Conservation (phyloP, 2,888 invertebrate species). For the Dioctria linearis region DNA sequence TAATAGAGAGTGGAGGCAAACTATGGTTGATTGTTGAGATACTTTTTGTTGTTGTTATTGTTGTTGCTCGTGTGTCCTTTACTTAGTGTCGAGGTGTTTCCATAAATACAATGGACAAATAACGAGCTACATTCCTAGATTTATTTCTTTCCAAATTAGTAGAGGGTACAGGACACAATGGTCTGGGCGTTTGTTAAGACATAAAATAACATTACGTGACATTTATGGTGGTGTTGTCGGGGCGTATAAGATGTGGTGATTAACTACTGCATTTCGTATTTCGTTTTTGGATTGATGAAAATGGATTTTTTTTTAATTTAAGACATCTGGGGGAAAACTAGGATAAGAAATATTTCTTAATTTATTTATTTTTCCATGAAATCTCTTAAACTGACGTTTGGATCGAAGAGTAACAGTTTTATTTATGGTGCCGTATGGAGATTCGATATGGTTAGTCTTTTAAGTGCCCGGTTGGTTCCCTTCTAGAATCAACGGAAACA, state of each 20-base stretch:
- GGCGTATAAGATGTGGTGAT: neutral
- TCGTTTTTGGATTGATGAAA: too few relatives aligned
- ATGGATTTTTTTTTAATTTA: too few relatives aligned
- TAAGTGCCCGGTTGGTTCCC: too few relatives aligned
- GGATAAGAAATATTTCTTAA: too few relatives aligned
- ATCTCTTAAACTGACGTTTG: too few relatives aligned
- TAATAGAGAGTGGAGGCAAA: conserved; percentile 25
- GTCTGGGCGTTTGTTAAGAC: conserved; percentile 60
- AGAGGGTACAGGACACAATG: conserved; percentile 56
- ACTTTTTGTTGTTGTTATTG: conserved; percentile 20
- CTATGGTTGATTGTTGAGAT: neutral
- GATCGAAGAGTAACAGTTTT: too few relatives aligned
- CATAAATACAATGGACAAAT: conserved; percentile 63
- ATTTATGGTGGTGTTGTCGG: conserved; percentile 61
- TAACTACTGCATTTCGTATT: too few relatives aligned
- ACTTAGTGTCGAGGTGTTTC: conserved; percentile 65
- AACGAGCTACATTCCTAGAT: conserved; percentile 58
- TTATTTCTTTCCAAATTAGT: conserved; percentile 56
- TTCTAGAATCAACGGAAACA: too few relatives aligned
- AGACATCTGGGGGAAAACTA: too few relatives aligned
- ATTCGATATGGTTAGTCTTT: too few relatives aligned
- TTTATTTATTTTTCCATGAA: too few relatives aligned
- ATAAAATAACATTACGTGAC: conserved; percentile 64
- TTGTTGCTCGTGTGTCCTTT: conserved; percentile 14
- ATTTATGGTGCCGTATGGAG: too few relatives aligned